These are phyloP conservation scores for Salminus brasiliensis DNA, from an alignment of 2,113 vertebrate genomes.

Conservation along the genomic window DNA sequence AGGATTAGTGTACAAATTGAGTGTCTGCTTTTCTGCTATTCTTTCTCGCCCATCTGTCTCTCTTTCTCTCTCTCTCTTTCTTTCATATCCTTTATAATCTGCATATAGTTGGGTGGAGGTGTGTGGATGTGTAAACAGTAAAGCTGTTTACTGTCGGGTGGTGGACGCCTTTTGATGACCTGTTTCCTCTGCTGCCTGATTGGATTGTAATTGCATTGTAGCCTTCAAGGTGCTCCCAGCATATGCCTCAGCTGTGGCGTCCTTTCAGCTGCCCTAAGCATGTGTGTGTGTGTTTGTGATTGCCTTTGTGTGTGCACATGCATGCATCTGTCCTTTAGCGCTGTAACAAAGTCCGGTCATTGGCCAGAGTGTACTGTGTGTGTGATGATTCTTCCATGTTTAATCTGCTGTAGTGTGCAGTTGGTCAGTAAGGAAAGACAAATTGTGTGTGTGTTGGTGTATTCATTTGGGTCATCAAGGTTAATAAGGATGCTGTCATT, in stretches of 20 bases:
- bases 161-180: constrained; percentile 37
- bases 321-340: constrained; percentile 6
- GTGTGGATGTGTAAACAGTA: too few relatives aligned
- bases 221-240: constrained; percentile 38
- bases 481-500: constrained; percentile 56
- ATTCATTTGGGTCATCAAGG: constrained; percentile 10
- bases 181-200: constrained; percentile 25
- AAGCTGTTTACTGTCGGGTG: constrained; percentile 14
- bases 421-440: too few relatives aligned
- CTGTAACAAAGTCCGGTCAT: background rate
- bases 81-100: constrained; percentile 6
- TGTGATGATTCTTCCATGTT: too few relatives aligned
- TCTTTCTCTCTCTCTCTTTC: background rate
- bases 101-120: background rate
- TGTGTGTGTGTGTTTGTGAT: constrained; percentile 21
- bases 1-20: constrained; percentile 13
- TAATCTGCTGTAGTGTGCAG: too few relatives aligned
- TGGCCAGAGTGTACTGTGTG: too few relatives aligned
- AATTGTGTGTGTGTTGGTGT: background rate
- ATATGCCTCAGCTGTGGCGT: background rate
- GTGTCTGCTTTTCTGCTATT: background rate
- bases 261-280: background rate
- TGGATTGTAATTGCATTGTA: constrained; percentile 42
- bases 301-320: background rate
- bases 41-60: background rate